Evolutionary conservation across 2,113 vertebrate genomes (phyloP).

Genomic region (Python bivittatus): DNA sequence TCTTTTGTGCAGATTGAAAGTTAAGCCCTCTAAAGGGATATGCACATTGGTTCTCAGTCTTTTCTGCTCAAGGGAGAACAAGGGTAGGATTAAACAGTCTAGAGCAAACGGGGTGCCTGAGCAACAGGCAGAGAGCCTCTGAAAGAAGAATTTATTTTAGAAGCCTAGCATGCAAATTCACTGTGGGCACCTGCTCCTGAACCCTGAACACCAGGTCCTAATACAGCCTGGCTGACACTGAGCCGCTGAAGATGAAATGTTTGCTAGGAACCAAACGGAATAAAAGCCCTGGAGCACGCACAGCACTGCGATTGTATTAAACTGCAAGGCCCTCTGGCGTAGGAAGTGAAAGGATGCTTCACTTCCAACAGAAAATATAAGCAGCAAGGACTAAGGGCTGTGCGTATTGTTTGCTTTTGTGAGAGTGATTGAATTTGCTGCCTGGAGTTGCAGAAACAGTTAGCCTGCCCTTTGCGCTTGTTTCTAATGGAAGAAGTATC

Average conservation of each 20-base stretch:
- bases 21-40: too few relatives aligned
- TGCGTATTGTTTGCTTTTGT: neutral
- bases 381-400: neutral
- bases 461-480: neutral
- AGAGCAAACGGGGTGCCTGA: neutral
- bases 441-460: conserved; percentile 8
- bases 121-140: neutral
- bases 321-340: neutral
- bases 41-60: neutral
- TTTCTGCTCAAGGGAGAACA: neutral
- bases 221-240: neutral
- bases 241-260: conserved; percentile 17
- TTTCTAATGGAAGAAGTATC: conserved; percentile 20
- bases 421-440: neutral
- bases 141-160: neutral
- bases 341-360: neutral
- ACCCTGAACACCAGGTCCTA: neutral
- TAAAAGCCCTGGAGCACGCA: neutral
- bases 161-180: neutral
- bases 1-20: neutral
- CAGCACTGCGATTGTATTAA: neutral
- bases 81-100: neutral
- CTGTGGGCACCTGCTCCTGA: neutral
- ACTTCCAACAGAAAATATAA: conserved; percentile 4
- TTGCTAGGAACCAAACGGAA: neutral